Evolutionary conservation across 2,888 invertebrate genomes (phyloP), one percentile per base, ranked within the genome.

Genomic region (Cryptocheilus praepositus): DNA sequence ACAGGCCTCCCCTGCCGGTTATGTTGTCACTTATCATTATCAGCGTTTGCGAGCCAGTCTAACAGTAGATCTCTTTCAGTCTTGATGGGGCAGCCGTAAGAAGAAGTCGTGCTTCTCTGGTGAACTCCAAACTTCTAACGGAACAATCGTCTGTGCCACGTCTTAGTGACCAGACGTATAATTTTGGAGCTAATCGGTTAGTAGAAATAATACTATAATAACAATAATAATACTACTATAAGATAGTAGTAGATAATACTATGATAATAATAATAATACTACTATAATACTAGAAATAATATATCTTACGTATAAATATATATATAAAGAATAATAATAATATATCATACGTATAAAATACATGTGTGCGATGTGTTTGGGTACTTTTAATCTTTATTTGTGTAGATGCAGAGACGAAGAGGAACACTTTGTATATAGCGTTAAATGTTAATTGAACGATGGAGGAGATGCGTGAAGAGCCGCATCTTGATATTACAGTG

Each of bases 401-500:
- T 52, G 28, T 58, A 1, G 3, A 36, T 7, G 13, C 11, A 11
- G 11, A 36, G 36, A 36, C 7, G 36, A 36, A 36, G 13, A 7
- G 11, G 11, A 36, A 8, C 8, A 11, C 2, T 57, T 0, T n/a
- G n/a, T 19, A 19, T 45, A 5, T 54, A 5, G 11, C 44, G n/a
- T 54, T 3, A 22, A 51, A 55, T 21, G 55, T 51, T 55, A 46
- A 21, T 36, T 44, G 44, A 65, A 63, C 49, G 43, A 82, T 82
- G 81, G 81, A 80, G 63, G 64, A 67, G 36, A 53, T 66, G 64
- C 49, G 46, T 7, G 62, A 77, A 36, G 85, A 87, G 70, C 82
- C 82, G 64, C 91, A 90, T 87, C 89, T 94, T 67, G 90, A 93
- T 60, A 84, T 94, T 70, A 91, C 90, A 79, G 91, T 94, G 78